Percentiles rank a stretch among this genome's conserved stretches.
These are phyloP conservation scores for Zele albiditarsus DNA, from an alignment of 2,888 invertebrate genomes.

Conservation along the genomic window DNA sequence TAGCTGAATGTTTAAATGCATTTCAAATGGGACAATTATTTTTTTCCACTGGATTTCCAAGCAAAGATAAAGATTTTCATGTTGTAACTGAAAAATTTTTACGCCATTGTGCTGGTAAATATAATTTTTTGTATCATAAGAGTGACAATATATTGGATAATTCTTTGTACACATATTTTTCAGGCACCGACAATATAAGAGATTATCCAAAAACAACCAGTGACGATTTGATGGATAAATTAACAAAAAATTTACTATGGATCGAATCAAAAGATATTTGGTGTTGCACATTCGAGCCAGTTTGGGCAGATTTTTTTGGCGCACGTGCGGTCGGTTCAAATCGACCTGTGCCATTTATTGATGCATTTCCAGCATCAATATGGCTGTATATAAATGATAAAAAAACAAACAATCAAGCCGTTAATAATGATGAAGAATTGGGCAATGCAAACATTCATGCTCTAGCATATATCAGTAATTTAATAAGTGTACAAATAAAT, in stretches of 20 bases:
- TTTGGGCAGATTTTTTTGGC: slow-evolving; percentile 94
- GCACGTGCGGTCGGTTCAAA: slow-evolving; percentile 83
- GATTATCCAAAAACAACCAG: slow-evolving; percentile 57
- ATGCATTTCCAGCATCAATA: slow-evolving; percentile 89
- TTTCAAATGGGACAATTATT: slow-evolving; percentile 85
- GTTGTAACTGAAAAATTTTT: slow-evolving; percentile 89
- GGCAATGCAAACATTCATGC: slow-evolving; percentile 83
- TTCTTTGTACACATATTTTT: slow-evolving; percentile 16
- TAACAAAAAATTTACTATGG: slow-evolving; percentile 79
- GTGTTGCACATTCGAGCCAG: slow-evolving; percentile 90
- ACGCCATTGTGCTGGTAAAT: slow-evolving; percentile 77
- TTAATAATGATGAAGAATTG: slow-evolving; percentile 39
- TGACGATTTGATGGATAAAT: slow-evolving; percentile 75
- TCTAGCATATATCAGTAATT: slow-evolving; percentile 86
- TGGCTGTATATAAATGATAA: slow-evolving; percentile 81
- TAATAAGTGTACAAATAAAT: slow-evolving; percentile 92
- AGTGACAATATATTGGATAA: background rate
- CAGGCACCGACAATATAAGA: slow-evolving; percentile 69
- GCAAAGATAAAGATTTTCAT: slow-evolving; percentile 80
- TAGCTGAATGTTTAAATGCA: slow-evolving; percentile 86
- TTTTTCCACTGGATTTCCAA: slow-evolving; percentile 86
- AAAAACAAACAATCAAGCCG: slow-evolving; percentile 39
- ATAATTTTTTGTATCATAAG: background rate
- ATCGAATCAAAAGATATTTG: slow-evolving; percentile 91
- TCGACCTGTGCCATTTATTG: slow-evolving; percentile 86